phyloP scores from a whole-genome alignment of 2,797 vertebrate species.

The Sibirionetta formosa region DNA sequence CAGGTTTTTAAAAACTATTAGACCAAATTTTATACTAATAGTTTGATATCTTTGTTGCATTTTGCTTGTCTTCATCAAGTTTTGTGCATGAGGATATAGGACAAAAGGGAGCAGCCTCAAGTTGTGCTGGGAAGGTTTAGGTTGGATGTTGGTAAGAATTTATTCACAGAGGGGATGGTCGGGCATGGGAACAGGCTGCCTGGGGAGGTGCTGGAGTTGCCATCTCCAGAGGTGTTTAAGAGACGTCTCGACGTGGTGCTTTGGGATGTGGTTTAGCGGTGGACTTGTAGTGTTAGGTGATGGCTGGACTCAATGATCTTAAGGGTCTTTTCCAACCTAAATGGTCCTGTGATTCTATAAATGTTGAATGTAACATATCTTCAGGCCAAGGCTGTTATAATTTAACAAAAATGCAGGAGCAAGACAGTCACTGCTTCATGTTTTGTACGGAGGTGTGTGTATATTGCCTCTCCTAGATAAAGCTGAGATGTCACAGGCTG shows the following conservation, averaged over 20 bases:
- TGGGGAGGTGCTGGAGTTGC: not conserved
- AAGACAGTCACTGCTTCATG: too few species aligned
- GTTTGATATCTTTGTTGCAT: not conserved
- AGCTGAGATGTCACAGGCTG: not conserved
- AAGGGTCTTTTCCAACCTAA: not conserved
- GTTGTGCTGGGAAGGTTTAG: not conserved
- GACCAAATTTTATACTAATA: not conserved
- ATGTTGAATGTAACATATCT: not conserved
- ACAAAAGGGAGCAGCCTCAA: not conserved
- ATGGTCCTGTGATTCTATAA: not conserved
- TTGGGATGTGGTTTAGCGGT: not conserved
- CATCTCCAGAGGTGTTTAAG: not conserved
- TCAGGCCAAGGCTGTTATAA: not conserved
- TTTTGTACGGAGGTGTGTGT: rapidly evolving
- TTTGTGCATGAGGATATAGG: not conserved
- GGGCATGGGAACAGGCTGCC: not conserved
- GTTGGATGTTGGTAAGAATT: not conserved
- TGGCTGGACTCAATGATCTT: not conserved
- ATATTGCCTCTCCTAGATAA: not conserved
- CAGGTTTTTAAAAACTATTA: not conserved
- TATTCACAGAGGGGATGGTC: not conserved
- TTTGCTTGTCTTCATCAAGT: not conserved
- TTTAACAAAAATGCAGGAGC: not conserved
- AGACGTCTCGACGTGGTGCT: not conserved
- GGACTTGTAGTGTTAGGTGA: not conserved